These are phyloP conservation scores for Octodonta nipae DNA, from an alignment of 2,888 invertebrate genomes.

Conservation along the genomic window DNA sequence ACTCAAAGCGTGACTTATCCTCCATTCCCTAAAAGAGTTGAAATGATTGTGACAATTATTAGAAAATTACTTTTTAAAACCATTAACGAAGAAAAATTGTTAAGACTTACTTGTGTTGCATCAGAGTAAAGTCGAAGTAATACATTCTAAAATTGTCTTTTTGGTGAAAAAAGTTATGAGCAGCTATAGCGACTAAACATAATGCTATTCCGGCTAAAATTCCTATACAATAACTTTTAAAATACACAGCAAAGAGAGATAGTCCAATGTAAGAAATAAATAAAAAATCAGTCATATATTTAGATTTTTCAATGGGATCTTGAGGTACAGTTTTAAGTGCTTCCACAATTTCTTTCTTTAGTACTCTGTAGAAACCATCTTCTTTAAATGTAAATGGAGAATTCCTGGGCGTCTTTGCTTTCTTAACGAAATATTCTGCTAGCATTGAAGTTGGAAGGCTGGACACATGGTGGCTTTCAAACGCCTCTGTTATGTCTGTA, in stretches of 20 bases:
- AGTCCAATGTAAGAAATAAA: slow-evolving; percentile 28
- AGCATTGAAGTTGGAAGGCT: slow-evolving; percentile 43
- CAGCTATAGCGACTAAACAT: slow-evolving; percentile 37
- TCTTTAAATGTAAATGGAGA: slow-evolving; percentile 58
- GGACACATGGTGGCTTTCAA: slow-evolving; percentile 57
- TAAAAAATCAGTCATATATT: slow-evolving; percentile 32
- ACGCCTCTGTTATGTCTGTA: slow-evolving; percentile 66
- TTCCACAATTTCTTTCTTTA: slow-evolving; percentile 45
- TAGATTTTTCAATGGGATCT: slow-evolving; percentile 25
- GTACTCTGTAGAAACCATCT: slow-evolving; percentile 58
- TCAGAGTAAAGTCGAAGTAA: slow-evolving; percentile 54
- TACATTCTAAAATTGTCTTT: slow-evolving; percentile 66
- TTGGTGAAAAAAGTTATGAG: slow-evolving; percentile 68
- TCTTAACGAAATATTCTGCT: slow-evolving; percentile 49
- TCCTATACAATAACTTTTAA: slow-evolving; percentile 33
- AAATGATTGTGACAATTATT: neutral
- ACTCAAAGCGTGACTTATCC: slow-evolving; percentile 61
- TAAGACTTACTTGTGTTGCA: slow-evolving; percentile 51
- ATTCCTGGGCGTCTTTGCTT: slow-evolving; percentile 48
- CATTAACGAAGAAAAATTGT: slow-evolving; percentile 4
- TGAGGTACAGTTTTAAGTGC: slow-evolving; percentile 42
- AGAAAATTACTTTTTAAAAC: too few relatives aligned
- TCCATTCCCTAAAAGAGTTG: slow-evolving; percentile 46
- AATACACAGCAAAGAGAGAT: slow-evolving; percentile 30
- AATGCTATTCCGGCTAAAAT: slow-evolving; percentile 43